Evolutionary conservation across 1,140 invertebrate genomes (phyloP), one percentile per base, ranked within the genome.

Genomic region (Panagrolaimus sp.): DNA sequence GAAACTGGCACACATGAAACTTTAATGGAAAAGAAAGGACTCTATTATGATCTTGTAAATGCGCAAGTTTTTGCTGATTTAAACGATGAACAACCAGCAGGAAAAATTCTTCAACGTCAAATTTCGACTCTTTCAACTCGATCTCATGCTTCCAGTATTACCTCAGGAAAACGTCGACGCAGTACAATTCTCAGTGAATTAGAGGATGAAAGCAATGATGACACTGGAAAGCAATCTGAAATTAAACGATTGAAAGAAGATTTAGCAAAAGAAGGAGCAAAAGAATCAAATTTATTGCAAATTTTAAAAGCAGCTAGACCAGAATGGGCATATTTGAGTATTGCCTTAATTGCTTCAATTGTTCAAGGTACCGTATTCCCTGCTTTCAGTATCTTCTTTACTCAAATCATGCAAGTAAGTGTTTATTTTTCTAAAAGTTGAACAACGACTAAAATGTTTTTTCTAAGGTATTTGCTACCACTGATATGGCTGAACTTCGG

Each of bases 31-130:
- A 77, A 77, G 38, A 63, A 82, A 32, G 86, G 86, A 21, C 76
- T 86, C 14, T 87, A 87, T 73, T 79, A 83, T 65, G 71, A 82
- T 24, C 72, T 86, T 26, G 89, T 90, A 15, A 88, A 86, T 12
- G 86, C 88, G 0, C 87, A 89, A 80, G 78, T 73, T 8, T 74
- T 73, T 48, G 58, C 63, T 32, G 71, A 73, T 44, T 12, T 46
- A 9, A 68, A 26, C 14, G 71, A 73, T 9, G 71, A 75, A 15
- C 32, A 38, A 38, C 32, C 32, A 4, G 32, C 32, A 4, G 32
- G 32, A 38, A 75, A 68, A 66, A 71, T 76, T 15, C 69, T 69
- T 21, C 21, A 28, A 21, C 52, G 52, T 6, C 10, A 5, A 45
- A 17, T 46, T 43, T n/a, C 52, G 38, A 32, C 17, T 65, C 12